A percentile compares a stretch with the other conserved stretches of the same genome.
Conservation (phyloP, 1,140 invertebrate species). For the Pseudachorutes palmiensis region DNA sequence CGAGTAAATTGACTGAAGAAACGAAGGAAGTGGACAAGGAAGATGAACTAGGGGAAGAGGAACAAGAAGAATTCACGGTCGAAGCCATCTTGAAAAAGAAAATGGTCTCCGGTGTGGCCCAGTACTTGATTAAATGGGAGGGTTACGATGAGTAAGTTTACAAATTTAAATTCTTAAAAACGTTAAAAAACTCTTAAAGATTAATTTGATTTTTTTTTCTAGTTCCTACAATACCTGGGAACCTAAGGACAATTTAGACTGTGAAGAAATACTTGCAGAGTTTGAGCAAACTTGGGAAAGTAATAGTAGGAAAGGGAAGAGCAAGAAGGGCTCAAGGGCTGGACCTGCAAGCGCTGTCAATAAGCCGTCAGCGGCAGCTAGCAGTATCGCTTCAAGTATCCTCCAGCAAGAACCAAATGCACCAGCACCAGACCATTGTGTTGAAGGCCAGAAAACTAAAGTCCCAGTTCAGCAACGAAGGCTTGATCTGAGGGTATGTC, state of each 20-base stretch:
- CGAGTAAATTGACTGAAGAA: too few relatives aligned
- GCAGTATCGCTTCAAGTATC: background rate
- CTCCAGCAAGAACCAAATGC: background rate
- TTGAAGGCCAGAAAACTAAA: background rate
- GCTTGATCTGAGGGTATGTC: background rate
- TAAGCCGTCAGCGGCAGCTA: background rate
- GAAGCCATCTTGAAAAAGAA: conserved; percentile 79
- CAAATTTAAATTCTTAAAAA: background rate
- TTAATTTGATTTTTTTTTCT: conserved; percentile 2
- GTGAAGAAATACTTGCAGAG: conserved; percentile 79
- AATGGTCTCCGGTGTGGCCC: conserved; percentile 68
- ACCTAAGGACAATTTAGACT: conserved; percentile 80
- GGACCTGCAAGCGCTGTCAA: background rate
- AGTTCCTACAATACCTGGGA: conserved; percentile 57
- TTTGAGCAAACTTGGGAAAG: conserved; percentile 53
- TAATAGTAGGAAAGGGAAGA: background rate
- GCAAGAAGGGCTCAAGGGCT: background rate
- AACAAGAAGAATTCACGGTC: conserved; percentile 79
- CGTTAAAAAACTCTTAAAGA: background rate
- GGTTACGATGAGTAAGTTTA: conserved; percentile 51
- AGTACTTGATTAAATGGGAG: conserved; percentile 87
- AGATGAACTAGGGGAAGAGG: conserved; percentile 43
- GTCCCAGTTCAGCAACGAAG: background rate
- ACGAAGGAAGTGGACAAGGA: background rate
- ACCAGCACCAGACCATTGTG: background rate